Evolutionary conservation across 2,888 invertebrate species (phyloP).

Genomic region (Macrophya alboannulata): DNA sequence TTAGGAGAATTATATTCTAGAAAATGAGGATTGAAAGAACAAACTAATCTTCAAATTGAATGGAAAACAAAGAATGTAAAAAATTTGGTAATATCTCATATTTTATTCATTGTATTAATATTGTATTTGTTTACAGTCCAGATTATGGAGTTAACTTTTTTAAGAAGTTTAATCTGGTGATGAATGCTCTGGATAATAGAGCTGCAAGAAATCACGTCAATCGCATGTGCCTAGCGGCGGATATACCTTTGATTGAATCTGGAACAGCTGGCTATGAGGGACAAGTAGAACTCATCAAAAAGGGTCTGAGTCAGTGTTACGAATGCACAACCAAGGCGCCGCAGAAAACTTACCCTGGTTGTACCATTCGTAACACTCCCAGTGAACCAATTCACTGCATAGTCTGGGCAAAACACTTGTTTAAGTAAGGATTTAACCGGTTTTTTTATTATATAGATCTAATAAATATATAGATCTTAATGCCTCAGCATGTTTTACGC

Average conservation of each 20-base stretch:
- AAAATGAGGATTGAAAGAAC: neutral
- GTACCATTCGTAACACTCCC: slow-evolving; percentile 99
- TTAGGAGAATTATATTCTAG: neutral
- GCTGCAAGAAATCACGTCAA: slow-evolving; percentile 99
- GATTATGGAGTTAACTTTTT: slow-evolving; percentile 96
- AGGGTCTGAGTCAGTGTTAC: slow-evolving; percentile 96
- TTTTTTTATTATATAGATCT: neutral
- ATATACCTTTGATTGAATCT: slow-evolving; percentile 97
- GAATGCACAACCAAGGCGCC: slow-evolving; percentile 96
- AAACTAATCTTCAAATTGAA: neutral
- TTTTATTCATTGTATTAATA: neutral
- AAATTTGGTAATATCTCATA: neutral
- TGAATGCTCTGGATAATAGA: slow-evolving; percentile 98
- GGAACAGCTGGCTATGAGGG: slow-evolving; percentile 99
- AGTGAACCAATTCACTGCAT: slow-evolving; percentile 99
- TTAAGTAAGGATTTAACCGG: slow-evolving; percentile 88
- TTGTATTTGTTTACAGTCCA: slow-evolving; percentile 84
- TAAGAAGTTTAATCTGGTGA: slow-evolving; percentile 93
- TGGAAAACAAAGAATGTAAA: neutral
- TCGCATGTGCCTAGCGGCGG: slow-evolving; percentile 97
- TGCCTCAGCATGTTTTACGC: neutral
- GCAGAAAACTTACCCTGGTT: slow-evolving; percentile 97
- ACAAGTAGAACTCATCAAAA: slow-evolving; percentile 94
- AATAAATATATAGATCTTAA: slow-evolving; percentile 13
- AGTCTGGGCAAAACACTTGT: slow-evolving; percentile 99